Percentiles rank a stretch among this genome's conserved stretches.
Evolutionary conservation across 2,888 invertebrate species (phyloP).

Genomic region (Augiades crinisus): DNA sequence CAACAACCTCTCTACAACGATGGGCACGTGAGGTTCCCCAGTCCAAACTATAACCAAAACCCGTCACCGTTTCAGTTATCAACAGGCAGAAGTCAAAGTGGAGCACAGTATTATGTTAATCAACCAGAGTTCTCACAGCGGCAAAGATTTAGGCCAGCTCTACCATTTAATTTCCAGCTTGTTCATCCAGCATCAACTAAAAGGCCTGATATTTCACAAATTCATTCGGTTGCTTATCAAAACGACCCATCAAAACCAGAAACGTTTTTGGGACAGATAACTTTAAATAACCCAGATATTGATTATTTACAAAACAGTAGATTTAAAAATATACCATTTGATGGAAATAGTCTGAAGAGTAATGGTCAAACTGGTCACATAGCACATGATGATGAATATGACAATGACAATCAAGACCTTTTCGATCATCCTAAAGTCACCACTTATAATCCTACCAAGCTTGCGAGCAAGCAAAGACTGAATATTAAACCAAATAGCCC

Average conservation of each 20-base stretch:
- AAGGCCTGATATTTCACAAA: slow-evolving; percentile 79
- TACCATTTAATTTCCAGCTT: slow-evolving; percentile 71
- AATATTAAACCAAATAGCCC: slow-evolving; percentile 56
- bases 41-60: slow-evolving; percentile 74
- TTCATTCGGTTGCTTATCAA: slow-evolving; percentile 80
- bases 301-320: slow-evolving; percentile 69
- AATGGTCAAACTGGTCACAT: slow-evolving; percentile 69
- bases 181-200: slow-evolving; percentile 74
- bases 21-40: slow-evolving; percentile 64
- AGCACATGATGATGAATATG: slow-evolving; percentile 62
- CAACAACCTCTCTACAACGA: slow-evolving; percentile 64
- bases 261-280: slow-evolving; percentile 83
- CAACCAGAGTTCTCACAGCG: slow-evolving; percentile 70
- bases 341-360: slow-evolving; percentile 73
- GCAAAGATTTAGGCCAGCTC: slow-evolving; percentile 64
- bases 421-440: slow-evolving; percentile 71
- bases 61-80: slow-evolving; percentile 75
- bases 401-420: slow-evolving; percentile 67
- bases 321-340: slow-evolving; percentile 72
- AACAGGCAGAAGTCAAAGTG: slow-evolving; percentile 72
- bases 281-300: slow-evolving; percentile 82
- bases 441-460: slow-evolving; percentile 71
- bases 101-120: slow-evolving; percentile 69
- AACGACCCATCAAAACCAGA: slow-evolving; percentile 83
- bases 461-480: slow-evolving; percentile 60